phyloP scores from a whole-genome alignment of 2,888 invertebrate genomes.

The Pristionchus maxplancki region DNA sequence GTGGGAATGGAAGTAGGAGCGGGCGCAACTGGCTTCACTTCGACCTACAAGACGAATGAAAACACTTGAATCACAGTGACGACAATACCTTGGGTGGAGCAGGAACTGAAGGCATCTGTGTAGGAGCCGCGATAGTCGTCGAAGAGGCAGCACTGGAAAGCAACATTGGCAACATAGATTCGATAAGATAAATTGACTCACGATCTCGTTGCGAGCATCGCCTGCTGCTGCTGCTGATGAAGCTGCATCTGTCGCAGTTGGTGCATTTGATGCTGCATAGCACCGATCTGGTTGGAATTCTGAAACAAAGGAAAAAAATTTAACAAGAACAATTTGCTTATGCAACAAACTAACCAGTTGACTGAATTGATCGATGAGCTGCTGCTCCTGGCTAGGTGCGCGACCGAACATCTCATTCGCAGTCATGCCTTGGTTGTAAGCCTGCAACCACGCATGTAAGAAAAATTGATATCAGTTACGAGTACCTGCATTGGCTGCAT shows the following conservation, averaged over 20 bases:
- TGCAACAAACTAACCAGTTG: not conserved
- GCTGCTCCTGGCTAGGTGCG: not conserved
- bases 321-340: not conserved
- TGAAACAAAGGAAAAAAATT: not conserved
- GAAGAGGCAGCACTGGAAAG: slow-evolving; percentile 11
- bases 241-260: not conserved
- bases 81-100: not conserved
- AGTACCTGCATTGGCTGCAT: slow-evolving; percentile 22
- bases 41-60: not conserved
- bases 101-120: not conserved
- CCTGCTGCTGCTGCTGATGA: slow-evolving; percentile 13
- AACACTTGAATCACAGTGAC: not conserved
- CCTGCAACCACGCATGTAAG: not conserved
- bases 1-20: not conserved
- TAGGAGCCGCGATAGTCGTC: slow-evolving; percentile 5
- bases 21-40: slow-evolving; percentile 4
- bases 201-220: slow-evolving; percentile 13
- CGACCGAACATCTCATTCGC: slow-evolving; percentile 45
- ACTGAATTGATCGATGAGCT: not conserved
- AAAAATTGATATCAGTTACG: not conserved
- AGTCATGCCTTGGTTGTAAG: slow-evolving; percentile 21
- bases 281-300: slow-evolving; percentile 19
- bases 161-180: not conserved
- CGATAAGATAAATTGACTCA: not conserved
- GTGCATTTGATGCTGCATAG: slow-evolving; percentile 26